Conservation (phyloP, 2,113 vertebrate species). For the Phaethon lepturus region DNA sequence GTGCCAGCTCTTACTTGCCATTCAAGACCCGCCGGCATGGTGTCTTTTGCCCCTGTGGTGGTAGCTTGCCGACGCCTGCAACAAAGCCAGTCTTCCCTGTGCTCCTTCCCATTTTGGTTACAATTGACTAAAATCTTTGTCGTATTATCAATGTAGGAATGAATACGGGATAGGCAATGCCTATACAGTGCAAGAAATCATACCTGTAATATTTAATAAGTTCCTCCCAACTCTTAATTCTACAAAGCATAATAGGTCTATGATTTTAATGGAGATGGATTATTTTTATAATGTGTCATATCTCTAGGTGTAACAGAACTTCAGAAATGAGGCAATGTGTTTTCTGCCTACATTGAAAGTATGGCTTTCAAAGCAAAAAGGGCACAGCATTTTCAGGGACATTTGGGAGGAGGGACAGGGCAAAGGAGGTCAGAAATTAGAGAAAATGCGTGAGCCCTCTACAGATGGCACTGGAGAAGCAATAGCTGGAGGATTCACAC, state of each 20-base stretch:
- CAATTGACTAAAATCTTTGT: neutral
- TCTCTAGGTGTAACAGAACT: neutral
- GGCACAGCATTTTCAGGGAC: neutral
- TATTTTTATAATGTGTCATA: neutral
- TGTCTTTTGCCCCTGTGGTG: neutral
- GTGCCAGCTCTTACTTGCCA: neutral
- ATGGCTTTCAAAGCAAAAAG: neutral
- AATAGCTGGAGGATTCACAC: neutral
- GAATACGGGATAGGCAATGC: neutral
- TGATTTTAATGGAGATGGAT: neutral
- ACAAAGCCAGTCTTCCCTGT: neutral
- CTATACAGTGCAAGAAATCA: neutral
- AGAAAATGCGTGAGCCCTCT: neutral
- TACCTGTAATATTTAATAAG: neutral
- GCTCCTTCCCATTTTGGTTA: neutral
- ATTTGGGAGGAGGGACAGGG: neutral
- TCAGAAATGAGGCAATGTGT: neutral
- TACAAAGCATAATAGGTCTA: neutral
- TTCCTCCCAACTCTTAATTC: neutral
- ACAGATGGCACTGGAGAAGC: neutral
- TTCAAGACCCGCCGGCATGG: neutral
- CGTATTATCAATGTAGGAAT: neutral
- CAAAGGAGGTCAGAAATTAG: neutral
- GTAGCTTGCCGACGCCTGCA: constrained; percentile 23
- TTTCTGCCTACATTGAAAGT: neutral